Conservation (phyloP, 2,113 vertebrate species). For the Malaclemys terrapin region DNA sequence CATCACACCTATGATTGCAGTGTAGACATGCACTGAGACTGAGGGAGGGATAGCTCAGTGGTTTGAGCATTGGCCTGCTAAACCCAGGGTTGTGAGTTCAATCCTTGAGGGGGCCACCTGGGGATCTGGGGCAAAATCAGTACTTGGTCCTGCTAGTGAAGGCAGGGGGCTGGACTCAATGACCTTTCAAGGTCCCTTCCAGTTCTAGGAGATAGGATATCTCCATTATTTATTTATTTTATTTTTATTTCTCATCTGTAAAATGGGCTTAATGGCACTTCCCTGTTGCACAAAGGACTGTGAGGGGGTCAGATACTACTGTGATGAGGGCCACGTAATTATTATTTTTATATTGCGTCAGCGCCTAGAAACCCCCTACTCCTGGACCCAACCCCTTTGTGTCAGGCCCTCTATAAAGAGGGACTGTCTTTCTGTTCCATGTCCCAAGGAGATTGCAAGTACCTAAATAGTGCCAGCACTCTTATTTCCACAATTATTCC, state of each 20-base stretch:
- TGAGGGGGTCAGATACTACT: neutral
- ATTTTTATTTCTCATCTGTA: accelerated
- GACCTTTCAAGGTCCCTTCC: too few species aligned
- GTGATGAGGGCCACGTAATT: neutral
- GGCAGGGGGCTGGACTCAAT: too few species aligned
- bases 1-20: neutral
- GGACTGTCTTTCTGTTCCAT: too few species aligned
- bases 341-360: neutral
- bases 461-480: neutral
- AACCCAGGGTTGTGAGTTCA: too few species aligned
- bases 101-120: too few species aligned
- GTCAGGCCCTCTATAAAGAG: neutral
- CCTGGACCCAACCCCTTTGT: neutral
- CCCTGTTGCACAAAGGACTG: neutral
- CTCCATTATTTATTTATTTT: too few species aligned
- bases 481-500: neutral
- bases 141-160: too few species aligned
- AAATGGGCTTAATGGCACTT: neutral
- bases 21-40: neutral
- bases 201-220: too few species aligned
- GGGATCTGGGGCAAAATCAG: too few species aligned
- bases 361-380: too few species aligned
- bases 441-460: neutral
- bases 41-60: too few species aligned
- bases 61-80: too few species aligned